Evolutionary conservation across 2,888 invertebrate species (phyloP).

Genomic region (Brachynemurus nebulosus): DNA sequence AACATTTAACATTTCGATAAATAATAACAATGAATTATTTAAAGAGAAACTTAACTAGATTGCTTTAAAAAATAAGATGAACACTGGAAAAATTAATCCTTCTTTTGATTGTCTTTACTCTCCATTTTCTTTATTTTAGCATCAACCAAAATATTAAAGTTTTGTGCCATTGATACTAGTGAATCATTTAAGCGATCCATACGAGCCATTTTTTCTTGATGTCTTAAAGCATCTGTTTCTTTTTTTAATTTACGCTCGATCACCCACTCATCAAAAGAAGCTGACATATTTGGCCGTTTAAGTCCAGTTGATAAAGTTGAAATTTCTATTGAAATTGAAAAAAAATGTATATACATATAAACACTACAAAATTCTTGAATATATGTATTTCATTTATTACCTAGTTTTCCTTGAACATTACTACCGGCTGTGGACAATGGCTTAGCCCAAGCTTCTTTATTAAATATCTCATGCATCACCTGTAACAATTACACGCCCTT

Average conservation of each 20-base stretch:
- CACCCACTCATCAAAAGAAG: background rate
- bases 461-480: no score
- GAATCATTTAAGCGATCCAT: background rate
- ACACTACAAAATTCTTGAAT: background rate
- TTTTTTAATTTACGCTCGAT: background rate
- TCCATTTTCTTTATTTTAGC: background rate
- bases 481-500: no score
- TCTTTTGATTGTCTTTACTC: no score
- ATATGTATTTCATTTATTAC: no score
- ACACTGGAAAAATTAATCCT: no score
- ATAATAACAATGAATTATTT: no score
- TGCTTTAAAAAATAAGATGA: no score
- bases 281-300: background rate
- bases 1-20: no score
- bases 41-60: no score
- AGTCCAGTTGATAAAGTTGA: background rate
- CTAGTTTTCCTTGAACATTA: background rate
- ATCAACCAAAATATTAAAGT: background rate
- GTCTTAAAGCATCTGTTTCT: background rate
- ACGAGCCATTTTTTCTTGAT: background rate
- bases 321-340: background rate
- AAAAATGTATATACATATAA: background rate
- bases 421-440: background rate
- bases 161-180: background rate
- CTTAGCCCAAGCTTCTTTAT: background rate